Evolutionary conservation across 2,113 vertebrate genomes (phyloP), one percentile per base, ranked within the genome.

Genomic region (Toxotes jaculatrix): DNA sequence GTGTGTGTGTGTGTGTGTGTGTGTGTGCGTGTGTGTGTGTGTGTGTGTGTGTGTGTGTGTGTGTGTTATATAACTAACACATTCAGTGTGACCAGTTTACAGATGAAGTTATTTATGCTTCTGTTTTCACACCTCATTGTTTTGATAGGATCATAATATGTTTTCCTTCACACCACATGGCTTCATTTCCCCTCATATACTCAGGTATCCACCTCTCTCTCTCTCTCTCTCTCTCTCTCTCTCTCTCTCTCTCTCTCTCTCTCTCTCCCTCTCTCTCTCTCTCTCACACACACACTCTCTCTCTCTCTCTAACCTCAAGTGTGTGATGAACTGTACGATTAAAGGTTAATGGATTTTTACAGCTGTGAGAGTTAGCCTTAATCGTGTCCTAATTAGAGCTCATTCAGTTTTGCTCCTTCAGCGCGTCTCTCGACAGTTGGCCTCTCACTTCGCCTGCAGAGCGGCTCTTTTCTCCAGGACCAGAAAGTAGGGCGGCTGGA

Each of bases 321-420:
- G 83, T 72, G 65, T 69, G 79, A 85, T 91, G 89, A 89, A 91
- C 91, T 82, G 72, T 82, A 63, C 61, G 34, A 84, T 89, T 84
- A 86, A 87, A 91, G 92, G 91, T 91, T 93, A 92, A 92, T 91
- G 73, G 78, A 85, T 90, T 89, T 89, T 80, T 77, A 86, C 88
- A 88, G 85, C 87, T 87, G 90, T 76, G 79, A 87, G 79, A 89
- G 53, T 82, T 79, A 13, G 71, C 80, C 79, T 21, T 90, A 85
- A 91, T 87, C 84, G 71, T 57, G 59, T 73, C 67, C 91, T 92
- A 92, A 93, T 93, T 91, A 91, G 84, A 83, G 83, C 83, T 88
- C 70, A 72, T 86, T 91, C 80, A 66, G 68, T 74, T 84, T 75
- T n/a, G 78, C 80, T 86, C 73, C 77, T 79, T 74, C 72, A 68